A percentile compares a stretch with the other conserved stretches of the same genome.
Conservation (phyloP, 2,888 invertebrate genomes). For the Parnassius orleans region DNA sequence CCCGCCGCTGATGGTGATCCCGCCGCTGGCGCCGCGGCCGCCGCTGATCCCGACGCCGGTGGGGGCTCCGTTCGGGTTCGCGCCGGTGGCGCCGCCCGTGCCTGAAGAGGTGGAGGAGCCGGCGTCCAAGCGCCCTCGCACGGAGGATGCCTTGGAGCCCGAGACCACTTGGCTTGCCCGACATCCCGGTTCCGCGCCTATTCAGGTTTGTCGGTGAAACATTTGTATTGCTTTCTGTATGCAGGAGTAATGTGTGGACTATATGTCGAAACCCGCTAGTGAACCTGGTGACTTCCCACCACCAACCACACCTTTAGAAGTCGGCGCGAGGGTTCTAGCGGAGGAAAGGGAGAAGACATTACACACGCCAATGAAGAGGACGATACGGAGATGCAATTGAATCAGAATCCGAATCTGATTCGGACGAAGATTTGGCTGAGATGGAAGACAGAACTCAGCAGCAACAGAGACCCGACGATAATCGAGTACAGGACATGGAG, state of each 20-base stretch:
- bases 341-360: conserved; percentile 88
- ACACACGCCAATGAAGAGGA: conserved; percentile 69
- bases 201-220: conserved; percentile 70
- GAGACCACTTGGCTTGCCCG: conserved; percentile 82
- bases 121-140: conserved; percentile 91
- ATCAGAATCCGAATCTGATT: conserved; percentile 86
- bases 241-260: no score
- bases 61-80: conserved; percentile 44
- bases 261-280: conserved; percentile 84
- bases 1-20: conserved; percentile 79
- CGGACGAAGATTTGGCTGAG: conserved; percentile 78
- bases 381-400: conserved; percentile 94
- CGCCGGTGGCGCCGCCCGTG: conserved; percentile 36
- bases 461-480: conserved; percentile 66
- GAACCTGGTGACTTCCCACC: conserved; percentile 98
- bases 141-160: conserved; percentile 95
- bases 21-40: conserved; percentile 63
- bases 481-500: conserved; percentile 93
- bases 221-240: no score
- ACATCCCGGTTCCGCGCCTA: conserved; percentile 53
- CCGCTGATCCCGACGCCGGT: conserved; percentile 68
- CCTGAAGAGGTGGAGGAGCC: conserved; percentile 85
- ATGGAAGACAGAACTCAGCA: conserved; percentile 84
- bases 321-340: conserved; percentile 95
- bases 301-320: conserved; percentile 98